These are phyloP conservation scores for Hermaeophaga mercurialis DNA, from an alignment of 2,888 invertebrate genomes.

Conservation along the genomic window DNA sequence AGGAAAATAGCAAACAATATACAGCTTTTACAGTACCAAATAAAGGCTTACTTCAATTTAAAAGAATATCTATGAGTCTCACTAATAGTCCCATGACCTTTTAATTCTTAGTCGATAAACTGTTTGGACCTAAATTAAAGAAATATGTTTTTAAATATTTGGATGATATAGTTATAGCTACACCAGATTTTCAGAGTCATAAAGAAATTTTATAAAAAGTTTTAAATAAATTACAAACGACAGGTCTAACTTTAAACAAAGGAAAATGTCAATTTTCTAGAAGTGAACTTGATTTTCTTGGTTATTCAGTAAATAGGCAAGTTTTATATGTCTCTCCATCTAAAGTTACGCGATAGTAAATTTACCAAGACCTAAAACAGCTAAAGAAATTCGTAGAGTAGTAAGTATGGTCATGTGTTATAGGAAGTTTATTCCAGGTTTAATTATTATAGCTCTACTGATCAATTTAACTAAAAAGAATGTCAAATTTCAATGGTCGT, in stretches of 20 bases:
- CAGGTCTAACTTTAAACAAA: constrained; percentile 34
- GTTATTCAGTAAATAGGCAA: constrained; percentile 29
- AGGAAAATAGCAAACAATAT: background rate
- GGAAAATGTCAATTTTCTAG: constrained; percentile 32
- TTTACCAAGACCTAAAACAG: background rate
- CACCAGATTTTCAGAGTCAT: constrained; percentile 32
- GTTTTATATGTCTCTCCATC: background rate
- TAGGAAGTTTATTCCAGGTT: too few relatives aligned
- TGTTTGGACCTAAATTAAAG: background rate
- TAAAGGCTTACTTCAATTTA: constrained; percentile 22
- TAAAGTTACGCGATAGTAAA: background rate
- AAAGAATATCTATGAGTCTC: background rate
- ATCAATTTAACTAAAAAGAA: too few relatives aligned
- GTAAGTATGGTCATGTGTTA: background rate
- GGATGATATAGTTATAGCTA: constrained; percentile 38
- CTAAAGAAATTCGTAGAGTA: background rate
- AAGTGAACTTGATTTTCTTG: constrained; percentile 31
- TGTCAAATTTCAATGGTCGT: too few relatives aligned
- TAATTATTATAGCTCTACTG: too few relatives aligned
- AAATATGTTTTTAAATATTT: constrained; percentile 18
- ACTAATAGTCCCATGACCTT: background rate
- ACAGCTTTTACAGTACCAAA: background rate
- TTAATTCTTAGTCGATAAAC: background rate
- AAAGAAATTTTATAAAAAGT: constrained; percentile 30
- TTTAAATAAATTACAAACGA: constrained; percentile 24